Percentiles rank a stretch among this genome's conserved stretches.
phyloP scores from a whole-genome alignment of 2,113 vertebrate species.

The Hystrix brachyura region DNA sequence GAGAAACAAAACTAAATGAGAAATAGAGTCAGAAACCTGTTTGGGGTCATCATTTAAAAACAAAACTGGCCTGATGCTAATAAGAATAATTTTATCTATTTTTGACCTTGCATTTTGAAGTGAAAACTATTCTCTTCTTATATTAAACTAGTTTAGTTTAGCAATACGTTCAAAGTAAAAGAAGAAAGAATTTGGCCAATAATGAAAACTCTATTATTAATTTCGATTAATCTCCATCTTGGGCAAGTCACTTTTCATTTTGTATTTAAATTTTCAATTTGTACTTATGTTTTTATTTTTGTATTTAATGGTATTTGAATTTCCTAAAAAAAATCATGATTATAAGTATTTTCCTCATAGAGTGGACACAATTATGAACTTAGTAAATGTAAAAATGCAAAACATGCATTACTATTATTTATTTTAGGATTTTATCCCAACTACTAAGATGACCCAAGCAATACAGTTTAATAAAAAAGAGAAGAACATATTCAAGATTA shows the following conservation, averaged over 20 bases:
- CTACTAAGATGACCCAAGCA: background rate
- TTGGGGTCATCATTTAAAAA: slow-evolving; percentile 60
- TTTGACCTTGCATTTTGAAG: background rate
- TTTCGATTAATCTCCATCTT: background rate
- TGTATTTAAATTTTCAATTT: background rate
- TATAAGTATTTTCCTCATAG: background rate
- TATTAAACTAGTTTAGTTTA: background rate
- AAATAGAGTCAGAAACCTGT: slow-evolving; percentile 70
- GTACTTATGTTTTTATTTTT: background rate
- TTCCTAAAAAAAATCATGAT: background rate
- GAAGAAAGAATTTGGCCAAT: background rate
- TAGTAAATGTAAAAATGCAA: background rate
- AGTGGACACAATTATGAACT: background rate
- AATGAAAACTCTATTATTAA: background rate
- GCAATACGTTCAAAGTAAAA: background rate
- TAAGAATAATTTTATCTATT: background rate
- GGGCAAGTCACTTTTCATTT: background rate
- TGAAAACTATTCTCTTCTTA: background rate
- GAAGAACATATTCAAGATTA: background rate
- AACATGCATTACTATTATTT: background rate
- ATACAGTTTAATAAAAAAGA: background rate
- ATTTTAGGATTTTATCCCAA: background rate
- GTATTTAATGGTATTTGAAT: background rate
- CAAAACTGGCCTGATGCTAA: slow-evolving; percentile 19
- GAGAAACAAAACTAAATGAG: slow-evolving; percentile 73